Percentiles rank a stretch among this genome's conserved stretches.
These are phyloP conservation scores for Agriopis aurantiaria DNA, from an alignment of 2,888 invertebrate genomes.

Conservation along the genomic window DNA sequence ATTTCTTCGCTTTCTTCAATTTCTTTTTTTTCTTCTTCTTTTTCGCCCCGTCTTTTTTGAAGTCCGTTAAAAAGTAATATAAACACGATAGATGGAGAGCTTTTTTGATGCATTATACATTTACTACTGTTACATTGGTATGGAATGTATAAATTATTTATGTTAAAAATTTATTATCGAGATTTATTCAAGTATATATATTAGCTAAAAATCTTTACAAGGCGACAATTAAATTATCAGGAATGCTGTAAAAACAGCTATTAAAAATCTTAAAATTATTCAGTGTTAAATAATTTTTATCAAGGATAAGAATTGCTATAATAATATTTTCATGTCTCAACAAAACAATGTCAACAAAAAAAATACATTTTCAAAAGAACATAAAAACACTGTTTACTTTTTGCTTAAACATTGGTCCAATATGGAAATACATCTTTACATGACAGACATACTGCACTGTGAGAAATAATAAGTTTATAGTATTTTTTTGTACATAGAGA, in stretches of 20 bases:
- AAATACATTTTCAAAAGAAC: too few species aligned
- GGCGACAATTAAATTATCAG: not conserved
- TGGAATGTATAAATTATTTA: slow-evolving; percentile 21
- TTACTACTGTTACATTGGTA: slow-evolving; percentile 17
- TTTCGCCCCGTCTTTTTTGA: too few species aligned
- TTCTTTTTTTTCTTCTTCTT: too few species aligned
- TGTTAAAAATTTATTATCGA: not conserved
- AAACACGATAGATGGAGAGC: too few species aligned
- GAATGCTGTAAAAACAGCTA: not conserved
- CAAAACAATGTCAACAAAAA: not conserved
- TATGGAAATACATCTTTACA: too few species aligned
- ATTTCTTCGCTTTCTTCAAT: too few species aligned
- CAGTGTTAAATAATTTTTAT: not conserved
- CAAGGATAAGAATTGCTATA: not conserved
- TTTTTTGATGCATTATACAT: not conserved
- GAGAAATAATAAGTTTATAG: too few species aligned
- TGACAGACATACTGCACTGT: too few species aligned
- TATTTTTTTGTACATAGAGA: too few species aligned
- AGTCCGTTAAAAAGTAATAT: too few species aligned
- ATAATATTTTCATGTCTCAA: not conserved
- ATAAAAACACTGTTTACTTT: too few species aligned
- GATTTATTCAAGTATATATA: not conserved
- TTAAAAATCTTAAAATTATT: not conserved
- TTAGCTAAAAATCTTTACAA: not conserved
- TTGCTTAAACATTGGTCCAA: too few species aligned